Evolutionary conservation across 1,140 invertebrate genomes (phyloP).

Genomic region (Drosophila carrolli): DNA sequence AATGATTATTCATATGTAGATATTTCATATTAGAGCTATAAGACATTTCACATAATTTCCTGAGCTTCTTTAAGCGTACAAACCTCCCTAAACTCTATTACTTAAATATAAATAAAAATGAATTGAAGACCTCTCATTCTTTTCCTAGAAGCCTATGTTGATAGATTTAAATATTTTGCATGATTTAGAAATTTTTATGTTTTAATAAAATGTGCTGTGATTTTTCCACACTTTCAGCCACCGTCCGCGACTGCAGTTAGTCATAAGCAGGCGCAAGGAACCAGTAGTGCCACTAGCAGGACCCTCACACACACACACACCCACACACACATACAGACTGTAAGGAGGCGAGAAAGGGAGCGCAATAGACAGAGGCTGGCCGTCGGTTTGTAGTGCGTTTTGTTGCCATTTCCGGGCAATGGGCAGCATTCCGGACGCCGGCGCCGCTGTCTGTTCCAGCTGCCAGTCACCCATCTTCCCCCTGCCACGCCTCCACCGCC

Average conservation of each 20-base stretch:
- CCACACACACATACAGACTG: neutral
- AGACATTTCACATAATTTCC: no score
- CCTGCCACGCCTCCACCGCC: neutral
- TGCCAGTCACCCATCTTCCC: slow-evolving; percentile 37
- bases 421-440: slow-evolving; percentile 59
- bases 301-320: slow-evolving; percentile 34
- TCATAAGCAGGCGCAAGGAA: slow-evolving; percentile 53
- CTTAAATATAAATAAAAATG: no score
- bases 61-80: no score
- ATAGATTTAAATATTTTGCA: no score
- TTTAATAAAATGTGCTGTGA: neutral
- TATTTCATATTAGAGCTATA: no score
- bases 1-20: no score
- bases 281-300: slow-evolving; percentile 45
- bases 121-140: no score
- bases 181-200: no score
- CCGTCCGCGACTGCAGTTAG: slow-evolving; percentile 58
- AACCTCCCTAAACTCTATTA: no score
- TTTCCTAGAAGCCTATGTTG: no score
- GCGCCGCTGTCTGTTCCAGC: slow-evolving; percentile 58
- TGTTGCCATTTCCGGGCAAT: slow-evolving; percentile 75
- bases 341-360: slow-evolving; percentile 6
- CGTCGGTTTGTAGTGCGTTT: slow-evolving; percentile 68
- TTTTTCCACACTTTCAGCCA: neutral
- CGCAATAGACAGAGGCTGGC: slow-evolving; percentile 22